Evolutionary conservation across 2,888 invertebrate species (phyloP).

Genomic region (Volucella inanis): DNA sequence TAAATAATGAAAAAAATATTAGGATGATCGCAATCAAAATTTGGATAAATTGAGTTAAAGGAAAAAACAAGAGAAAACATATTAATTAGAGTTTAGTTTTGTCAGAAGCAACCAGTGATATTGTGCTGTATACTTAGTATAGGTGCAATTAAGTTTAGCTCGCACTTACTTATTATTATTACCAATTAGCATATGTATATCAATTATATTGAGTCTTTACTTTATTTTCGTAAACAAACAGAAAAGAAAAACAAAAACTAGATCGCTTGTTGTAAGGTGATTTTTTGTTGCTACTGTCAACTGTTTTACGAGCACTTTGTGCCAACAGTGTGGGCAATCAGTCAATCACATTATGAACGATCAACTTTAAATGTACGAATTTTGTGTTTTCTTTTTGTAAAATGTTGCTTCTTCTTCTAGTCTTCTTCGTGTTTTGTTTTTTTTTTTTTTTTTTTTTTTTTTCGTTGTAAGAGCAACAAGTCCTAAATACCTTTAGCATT

Average conservation of each 20-base stretch:
- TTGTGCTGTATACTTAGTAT: constrained; percentile 84
- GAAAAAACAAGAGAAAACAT: constrained; percentile 47
- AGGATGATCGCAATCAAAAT: constrained; percentile 44
- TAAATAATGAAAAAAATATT: constrained; percentile 42
- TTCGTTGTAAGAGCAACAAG: constrained; percentile 71
- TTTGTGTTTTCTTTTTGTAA: constrained; percentile 55
- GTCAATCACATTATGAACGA: constrained; percentile 67
- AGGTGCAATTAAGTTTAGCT: constrained; percentile 83
- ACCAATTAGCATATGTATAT: constrained; percentile 61
- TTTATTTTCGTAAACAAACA: constrained; percentile 14
- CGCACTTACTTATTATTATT: constrained; percentile 79
- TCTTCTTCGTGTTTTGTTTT: constrained; percentile 51
- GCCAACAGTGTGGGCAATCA: constrained; percentile 34
- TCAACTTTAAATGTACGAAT: constrained; percentile 36
- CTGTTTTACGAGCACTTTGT: background rate
- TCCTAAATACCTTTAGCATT: constrained; percentile 71
- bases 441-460: constrained; percentile 37
- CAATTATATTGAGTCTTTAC: constrained; percentile 56
- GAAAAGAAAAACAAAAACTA: too few species aligned
- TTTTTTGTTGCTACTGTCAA: constrained; percentile 57
- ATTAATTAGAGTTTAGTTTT: constrained; percentile 74
- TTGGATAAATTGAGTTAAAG: constrained; percentile 23
- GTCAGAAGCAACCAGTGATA: constrained; percentile 83
- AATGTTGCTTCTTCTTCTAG: constrained; percentile 74
- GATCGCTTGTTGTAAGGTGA: constrained; percentile 59